Conservation (phyloP, 2,888 invertebrate genomes). For the Poecilus cupreus region DNA sequence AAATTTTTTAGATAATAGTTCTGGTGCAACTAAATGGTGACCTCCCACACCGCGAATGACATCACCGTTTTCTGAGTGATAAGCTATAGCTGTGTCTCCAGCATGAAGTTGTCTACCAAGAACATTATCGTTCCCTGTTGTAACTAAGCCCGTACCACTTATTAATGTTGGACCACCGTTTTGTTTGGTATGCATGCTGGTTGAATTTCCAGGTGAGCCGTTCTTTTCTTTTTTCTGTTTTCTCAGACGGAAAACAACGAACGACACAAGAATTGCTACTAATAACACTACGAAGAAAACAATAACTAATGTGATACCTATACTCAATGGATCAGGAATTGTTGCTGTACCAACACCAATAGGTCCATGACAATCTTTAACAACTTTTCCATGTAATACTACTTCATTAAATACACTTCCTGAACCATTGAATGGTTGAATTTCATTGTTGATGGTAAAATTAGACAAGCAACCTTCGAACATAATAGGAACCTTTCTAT, state of each 20-base stretch:
- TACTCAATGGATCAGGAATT: constrained; percentile 90
- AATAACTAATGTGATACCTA: constrained; percentile 94
- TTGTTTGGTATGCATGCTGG: constrained; percentile 86
- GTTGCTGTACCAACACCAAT: constrained; percentile 85
- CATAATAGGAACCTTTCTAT: constrained; percentile 75
- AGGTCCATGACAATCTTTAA: constrained; percentile 84
- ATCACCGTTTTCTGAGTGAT: constrained; percentile 84
- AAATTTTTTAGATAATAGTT: constrained; percentile 90
- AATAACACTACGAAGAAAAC: constrained; percentile 94
- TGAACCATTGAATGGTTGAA: constrained; percentile 92
- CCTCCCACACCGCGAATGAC: constrained; percentile 84
- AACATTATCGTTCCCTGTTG: constrained; percentile 81
- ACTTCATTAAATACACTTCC: constrained; percentile 87
- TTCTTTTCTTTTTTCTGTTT: constrained; percentile 91
- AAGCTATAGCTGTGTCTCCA: constrained; percentile 81
- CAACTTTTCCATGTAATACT: constrained; percentile 82
- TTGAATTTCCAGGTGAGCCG: constrained; percentile 79
- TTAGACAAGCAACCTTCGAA: constrained; percentile 94
- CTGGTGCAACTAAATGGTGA: constrained; percentile 89
- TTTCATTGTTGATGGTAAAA: constrained; percentile 90
- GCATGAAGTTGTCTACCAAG: constrained; percentile 80
- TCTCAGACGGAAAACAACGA: constrained; percentile 92
- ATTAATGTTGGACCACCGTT: constrained; percentile 83
- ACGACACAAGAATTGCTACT: constrained; percentile 91
- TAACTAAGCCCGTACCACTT: constrained; percentile 81